Percentiles rank a stretch among this genome's conserved stretches.
phyloP scores from a whole-genome alignment of 2,113 vertebrate species.

The Paralichthys olivaceus region DNA sequence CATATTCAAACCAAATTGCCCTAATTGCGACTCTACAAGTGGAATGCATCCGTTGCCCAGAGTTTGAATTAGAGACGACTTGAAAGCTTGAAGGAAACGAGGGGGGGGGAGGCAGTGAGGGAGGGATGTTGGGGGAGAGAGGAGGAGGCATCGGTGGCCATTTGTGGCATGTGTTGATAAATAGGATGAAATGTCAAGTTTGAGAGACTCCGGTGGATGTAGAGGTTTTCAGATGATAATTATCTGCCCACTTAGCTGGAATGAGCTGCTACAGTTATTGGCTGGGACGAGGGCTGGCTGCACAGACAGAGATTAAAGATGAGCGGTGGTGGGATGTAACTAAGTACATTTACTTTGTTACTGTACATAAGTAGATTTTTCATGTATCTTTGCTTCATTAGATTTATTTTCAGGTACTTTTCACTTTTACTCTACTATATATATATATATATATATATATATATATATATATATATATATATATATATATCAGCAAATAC shows the following conservation, averaged over 20 bases:
- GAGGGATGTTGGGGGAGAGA: slow-evolving; percentile 70
- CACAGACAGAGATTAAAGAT: neutral
- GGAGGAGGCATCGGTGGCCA: slow-evolving; percentile 89
- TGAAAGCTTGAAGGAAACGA: slow-evolving; percentile 71
- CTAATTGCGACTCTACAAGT: slow-evolving; percentile 97
- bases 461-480: too few species aligned
- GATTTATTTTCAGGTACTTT: too few species aligned
- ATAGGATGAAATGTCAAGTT: slow-evolving; percentile 98
- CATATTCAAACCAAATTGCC: slow-evolving; percentile 99
- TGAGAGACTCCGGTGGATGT: slow-evolving; percentile 90
- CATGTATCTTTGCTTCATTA: too few species aligned
- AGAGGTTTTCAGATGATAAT: slow-evolving; percentile 93
- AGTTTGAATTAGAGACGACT: slow-evolving; percentile 93
- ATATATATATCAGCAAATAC: too few species aligned
- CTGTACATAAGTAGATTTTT: neutral
- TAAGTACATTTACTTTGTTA: neutral
- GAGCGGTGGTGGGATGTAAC: neutral
- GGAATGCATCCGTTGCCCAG: slow-evolving; percentile 83
- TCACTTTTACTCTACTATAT: too few species aligned
- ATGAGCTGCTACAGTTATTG: slow-evolving; percentile 57
- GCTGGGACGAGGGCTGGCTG: slow-evolving; percentile 25
- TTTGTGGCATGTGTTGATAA: slow-evolving; percentile 96
- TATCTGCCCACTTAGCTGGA: slow-evolving; percentile 61
- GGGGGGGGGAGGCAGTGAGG: slow-evolving; percentile 78
- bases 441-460: too few species aligned